Conservation (phyloP, 1,140 invertebrate genomes). For the Drosophila kurseongensis region DNA sequence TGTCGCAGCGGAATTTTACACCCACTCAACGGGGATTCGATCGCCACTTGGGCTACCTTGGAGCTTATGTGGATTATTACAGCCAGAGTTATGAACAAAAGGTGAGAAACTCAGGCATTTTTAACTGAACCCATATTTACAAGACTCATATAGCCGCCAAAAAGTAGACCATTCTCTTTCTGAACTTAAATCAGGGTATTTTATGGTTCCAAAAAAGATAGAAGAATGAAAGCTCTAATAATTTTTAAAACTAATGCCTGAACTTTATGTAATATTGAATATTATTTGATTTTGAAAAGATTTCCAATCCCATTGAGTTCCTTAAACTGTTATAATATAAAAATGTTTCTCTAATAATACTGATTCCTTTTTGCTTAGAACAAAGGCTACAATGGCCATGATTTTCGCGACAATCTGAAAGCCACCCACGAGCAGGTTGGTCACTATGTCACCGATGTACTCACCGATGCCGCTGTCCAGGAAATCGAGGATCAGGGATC, state of each 20-base stretch:
- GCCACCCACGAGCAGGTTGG: conserved; percentile 87
- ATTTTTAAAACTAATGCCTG: not conserved
- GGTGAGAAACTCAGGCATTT: conserved; percentile 78
- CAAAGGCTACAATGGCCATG: conserved; percentile 86
- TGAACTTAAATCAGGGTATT: no score
- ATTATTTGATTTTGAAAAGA: no score
- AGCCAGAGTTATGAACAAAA: conserved; percentile 87
- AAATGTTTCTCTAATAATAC: no score
- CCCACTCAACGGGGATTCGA: conserved; percentile 93
- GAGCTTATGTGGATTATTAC: conserved; percentile 93
- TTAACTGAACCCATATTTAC: not conserved
- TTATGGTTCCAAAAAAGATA: no score
- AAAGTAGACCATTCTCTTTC: not conserved
- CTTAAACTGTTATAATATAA: no score
- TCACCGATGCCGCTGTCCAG: conserved; percentile 89
- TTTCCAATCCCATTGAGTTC: not conserved
- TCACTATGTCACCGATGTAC: conserved; percentile 91
- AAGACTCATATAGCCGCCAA: not conserved
- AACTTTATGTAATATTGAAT: no score
- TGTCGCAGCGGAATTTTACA: conserved; percentile 88
- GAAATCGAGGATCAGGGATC: conserved; percentile 86
- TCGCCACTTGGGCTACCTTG: conserved; percentile 92
- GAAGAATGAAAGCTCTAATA: no score
- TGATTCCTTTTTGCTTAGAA: conserved; percentile 14
- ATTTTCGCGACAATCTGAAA: conserved; percentile 88